These are phyloP conservation scores for Pygoscelis antarcticus DNA, from an alignment of 2,113 vertebrate species.

Conservation along the genomic window DNA sequence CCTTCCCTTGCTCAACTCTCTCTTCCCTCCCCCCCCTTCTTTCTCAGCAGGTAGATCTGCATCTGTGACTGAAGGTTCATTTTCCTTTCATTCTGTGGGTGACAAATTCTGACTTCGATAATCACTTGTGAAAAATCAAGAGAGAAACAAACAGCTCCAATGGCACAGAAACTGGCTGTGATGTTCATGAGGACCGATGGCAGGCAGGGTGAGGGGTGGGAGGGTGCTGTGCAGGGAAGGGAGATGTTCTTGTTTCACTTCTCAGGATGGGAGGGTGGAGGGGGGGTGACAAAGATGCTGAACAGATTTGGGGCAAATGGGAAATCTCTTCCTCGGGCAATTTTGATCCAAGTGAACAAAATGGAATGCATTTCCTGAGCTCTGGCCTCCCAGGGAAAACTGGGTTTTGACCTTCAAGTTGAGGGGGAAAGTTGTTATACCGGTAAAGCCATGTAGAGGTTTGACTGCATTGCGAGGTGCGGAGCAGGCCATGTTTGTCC, in stretches of 20 bases:
- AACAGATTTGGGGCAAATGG: not conserved
- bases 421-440: not conserved
- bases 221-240: not conserved
- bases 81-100: constrained; percentile 68
- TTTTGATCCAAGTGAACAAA: not conserved
- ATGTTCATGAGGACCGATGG: not conserved
- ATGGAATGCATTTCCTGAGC: not conserved
- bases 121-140: constrained; percentile 77
- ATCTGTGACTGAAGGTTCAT: constrained; percentile 65
- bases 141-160: constrained; percentile 57
- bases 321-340: not conserved
- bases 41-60: constrained; percentile 30
- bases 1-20: not conserved
- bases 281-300: not conserved
- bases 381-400: not conserved
- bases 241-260: not conserved
- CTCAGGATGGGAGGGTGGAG: not conserved
- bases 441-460: not conserved
- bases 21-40: not conserved
- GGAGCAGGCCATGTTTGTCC: not conserved
- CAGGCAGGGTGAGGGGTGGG: not conserved
- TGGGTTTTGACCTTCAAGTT: not conserved
- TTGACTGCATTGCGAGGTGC: not conserved
- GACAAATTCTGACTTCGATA: constrained; percentile 64
- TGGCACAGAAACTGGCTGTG: constrained; percentile 2